These are phyloP conservation scores for Pampusana beccarii DNA, from an alignment of 2,113 vertebrate genomes.

Conservation along the genomic window DNA sequence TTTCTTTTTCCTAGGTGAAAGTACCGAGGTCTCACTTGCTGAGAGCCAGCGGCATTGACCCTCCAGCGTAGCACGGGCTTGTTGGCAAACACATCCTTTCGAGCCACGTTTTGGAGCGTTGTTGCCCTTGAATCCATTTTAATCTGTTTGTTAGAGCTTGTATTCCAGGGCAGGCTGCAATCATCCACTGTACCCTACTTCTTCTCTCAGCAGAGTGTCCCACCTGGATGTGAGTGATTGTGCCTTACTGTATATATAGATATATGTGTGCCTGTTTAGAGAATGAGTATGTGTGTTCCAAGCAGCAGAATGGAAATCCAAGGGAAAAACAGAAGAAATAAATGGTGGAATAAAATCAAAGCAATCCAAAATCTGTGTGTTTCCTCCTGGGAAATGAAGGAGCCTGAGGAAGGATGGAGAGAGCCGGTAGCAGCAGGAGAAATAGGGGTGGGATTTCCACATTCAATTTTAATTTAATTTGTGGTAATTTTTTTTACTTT, in stretches of 20 bases:
- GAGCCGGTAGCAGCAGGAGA: neutral
- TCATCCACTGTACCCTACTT: neutral
- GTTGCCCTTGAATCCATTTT: constrained; percentile 29
- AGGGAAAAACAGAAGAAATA: constrained; percentile 14
- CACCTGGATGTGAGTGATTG: constrained; percentile 1
- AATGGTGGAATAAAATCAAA: neutral
- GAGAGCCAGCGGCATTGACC: fast-evolving
- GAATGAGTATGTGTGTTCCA: neutral
- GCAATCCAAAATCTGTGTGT: neutral
- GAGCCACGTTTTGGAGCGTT: neutral
- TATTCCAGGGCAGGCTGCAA: constrained; percentile 13
- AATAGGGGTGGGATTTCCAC: neutral
- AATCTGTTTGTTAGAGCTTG: constrained; percentile 16
- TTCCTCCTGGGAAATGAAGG: neutral
- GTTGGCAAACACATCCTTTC: neutral
- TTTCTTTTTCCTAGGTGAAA: neutral
- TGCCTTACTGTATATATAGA: constrained; percentile 19
- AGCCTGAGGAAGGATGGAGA: neutral
- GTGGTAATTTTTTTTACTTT: neutral
- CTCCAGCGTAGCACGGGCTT: neutral
- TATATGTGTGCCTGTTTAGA: neutral
- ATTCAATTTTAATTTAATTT: neutral
- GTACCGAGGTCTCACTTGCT: neutral
- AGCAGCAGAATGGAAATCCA: neutral
- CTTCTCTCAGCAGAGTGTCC: neutral